Base-by-base conservation (phyloP, 2,888 invertebrate species). In the Leptodirus hochenwartii region DNA sequence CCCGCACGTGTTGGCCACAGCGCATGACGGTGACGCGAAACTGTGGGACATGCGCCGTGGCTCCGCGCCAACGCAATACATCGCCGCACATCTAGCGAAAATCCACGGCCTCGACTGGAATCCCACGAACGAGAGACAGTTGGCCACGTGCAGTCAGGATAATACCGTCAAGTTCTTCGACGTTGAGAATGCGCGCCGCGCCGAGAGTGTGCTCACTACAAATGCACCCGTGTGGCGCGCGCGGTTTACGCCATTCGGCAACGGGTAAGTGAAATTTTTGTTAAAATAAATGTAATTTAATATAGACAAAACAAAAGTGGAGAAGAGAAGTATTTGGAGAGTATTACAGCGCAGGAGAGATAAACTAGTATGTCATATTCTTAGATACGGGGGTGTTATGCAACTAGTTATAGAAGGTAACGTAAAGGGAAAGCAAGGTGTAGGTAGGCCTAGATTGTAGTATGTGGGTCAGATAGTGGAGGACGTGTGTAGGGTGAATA, bases 91-190 rank as follows among this genome's bases (percentile, higher is more conserved):
- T 60, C 61, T 88, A 35, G 66, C 73, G 16, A 68, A 88, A 62
- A 90, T 93, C 39, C 82, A 90, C 50, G 88, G 91, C 25, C 68
- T 95, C 17, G 91, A 93, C 53, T 95, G 93, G 93, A 87, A 81
- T 54, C 79, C 81, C 9, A 71, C 69, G 37, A 70, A 76, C 44
- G 84, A 85, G 54, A 79, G 78, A 39, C 81, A 82, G 46, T 54
- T 87, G 34, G 80, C 82, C 24, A 90, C 93, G 5, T 87, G 87
- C 33, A 90, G 91, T 58, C 90, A 93, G 58, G 93, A 95, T 57
- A 81, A 85, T 32, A 85, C 87, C 27, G 88, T 93, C 2, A 91
- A 91, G 59, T 84, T 88, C 54, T 93, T 90, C 59, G 87, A 91
- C 52, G 78, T 82, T 2, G 77, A 74, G 37, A 84, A 79, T 62